Conservation (phyloP, 2,797 vertebrate species). For the Pangasius mekongensis region DNA sequence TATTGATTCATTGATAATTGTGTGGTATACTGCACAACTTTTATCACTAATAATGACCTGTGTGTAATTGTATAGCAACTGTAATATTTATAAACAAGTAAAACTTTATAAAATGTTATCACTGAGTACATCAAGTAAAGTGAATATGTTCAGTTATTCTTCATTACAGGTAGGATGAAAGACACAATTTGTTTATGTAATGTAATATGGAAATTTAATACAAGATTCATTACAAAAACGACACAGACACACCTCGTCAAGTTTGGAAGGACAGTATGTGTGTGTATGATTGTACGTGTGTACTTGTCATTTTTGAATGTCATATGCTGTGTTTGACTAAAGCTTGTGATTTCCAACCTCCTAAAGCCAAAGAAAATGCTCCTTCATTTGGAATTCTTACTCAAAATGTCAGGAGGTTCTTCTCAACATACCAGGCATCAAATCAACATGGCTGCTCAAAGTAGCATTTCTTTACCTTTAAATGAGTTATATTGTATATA, state of each 20-base stretch:
- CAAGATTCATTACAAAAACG: not conserved
- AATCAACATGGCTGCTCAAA: constrained; percentile 2
- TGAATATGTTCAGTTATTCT: not conserved
- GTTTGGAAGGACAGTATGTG: not conserved
- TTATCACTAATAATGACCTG: not conserved
- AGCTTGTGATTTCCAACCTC: not conserved
- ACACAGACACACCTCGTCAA: too few relatives aligned
- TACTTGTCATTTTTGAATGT: not conserved
- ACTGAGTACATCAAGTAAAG: not conserved
- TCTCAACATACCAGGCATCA: not conserved
- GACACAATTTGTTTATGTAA: not conserved
- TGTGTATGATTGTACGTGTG: too few relatives aligned
- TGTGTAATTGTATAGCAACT: not conserved
- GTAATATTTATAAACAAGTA: not conserved
- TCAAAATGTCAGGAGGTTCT: not conserved
- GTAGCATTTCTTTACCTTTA: not conserved
- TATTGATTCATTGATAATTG: not conserved
- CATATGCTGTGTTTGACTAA: not conserved
- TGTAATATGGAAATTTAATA: not conserved
- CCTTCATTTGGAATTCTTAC: not conserved
- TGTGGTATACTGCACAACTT: not conserved
- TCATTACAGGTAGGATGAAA: not conserved
- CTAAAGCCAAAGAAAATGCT: not conserved
- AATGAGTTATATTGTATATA: not conserved
- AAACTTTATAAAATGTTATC: not conserved